A percentile compares a stretch with the other conserved stretches of the same genome.
phyloP scores from a whole-genome alignment of 2,888 invertebrate species.

The Phasia obesa region DNA sequence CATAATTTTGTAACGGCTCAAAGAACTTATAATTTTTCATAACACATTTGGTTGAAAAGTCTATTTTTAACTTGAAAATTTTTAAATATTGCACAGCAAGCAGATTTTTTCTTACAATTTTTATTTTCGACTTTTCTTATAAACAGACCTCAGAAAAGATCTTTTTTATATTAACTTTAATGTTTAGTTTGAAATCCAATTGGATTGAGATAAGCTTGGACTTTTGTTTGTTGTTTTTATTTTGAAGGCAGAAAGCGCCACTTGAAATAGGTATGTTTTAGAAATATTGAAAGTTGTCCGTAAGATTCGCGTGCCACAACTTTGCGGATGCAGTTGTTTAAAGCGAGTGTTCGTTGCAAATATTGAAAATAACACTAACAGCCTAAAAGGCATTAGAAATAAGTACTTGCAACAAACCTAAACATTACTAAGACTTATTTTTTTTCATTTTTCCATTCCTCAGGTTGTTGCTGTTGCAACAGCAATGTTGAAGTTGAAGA shows the following conservation, averaged over 20 bases:
- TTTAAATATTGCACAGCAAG: constrained; percentile 18
- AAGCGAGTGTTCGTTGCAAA: constrained; percentile 82
- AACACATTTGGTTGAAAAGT: background rate
- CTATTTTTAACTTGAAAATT: background rate
- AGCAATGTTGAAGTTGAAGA: too few relatives aligned
- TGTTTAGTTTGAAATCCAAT: constrained; percentile 19
- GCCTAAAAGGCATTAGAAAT: constrained; percentile 75
- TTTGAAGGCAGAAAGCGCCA: constrained; percentile 43
- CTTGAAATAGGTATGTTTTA: constrained; percentile 58
- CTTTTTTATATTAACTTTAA: background rate
- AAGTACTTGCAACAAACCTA: constrained; percentile 71
- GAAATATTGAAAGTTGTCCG: constrained; percentile 73
- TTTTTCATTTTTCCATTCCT: constrained; percentile 36
- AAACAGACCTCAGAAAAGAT: background rate
- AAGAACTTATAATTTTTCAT: background rate
- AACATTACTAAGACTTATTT: constrained; percentile 38
- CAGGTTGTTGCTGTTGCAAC: constrained; percentile 52
- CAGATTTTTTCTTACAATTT: background rate
- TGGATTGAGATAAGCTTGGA: background rate
- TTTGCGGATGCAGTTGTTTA: constrained; percentile 82
- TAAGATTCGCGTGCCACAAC: constrained; percentile 81
- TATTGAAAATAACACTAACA: constrained; percentile 81
- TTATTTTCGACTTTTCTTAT: background rate
- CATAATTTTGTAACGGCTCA: background rate
- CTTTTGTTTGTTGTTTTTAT: constrained; percentile 2